Evolutionary conservation across 30 jellyfish, hydroid and myxozoan species (phyloP), one percentile per base, ranked within the genome.

Genomic region (Aurelia aurita): DNA sequence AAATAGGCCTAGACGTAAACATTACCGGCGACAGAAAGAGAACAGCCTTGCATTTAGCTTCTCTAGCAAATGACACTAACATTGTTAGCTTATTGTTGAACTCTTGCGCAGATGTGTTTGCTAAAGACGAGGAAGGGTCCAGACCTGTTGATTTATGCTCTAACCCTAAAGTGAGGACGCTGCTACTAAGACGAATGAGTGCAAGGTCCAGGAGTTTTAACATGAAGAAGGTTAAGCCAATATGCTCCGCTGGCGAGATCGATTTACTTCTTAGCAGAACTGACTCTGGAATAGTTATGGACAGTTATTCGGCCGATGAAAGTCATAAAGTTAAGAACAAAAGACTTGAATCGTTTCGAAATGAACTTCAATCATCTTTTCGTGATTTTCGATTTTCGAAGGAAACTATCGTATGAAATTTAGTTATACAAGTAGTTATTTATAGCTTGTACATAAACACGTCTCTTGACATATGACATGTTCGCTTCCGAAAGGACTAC

Each of bases 81-180:
- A 77, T 77, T 45, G 89, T 77, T 12, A 62, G 62, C 19, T 67
- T 77, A 10, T 39, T 77, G 54, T 61, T 77, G 64, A 77, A 77
- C 58, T 77, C 89, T 47, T 77, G 89, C 68, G 89, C 89, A 16
- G 89, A 77, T 68, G 71, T 77, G 28, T 61, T 57, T 64, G 77
- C 65, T 47, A 59, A 61, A 77, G 89, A 77, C 89, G 64, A 21
- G 0, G 89, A 61, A 18, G 89, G 89, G 25, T 64, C 53, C 28
- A 77, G 89, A 72, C 89, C 89, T 20, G 79, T 61, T 13, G 89
- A 77, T 61, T 20, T 77, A 54, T 77, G 89, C 66, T 57, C 89
- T 10, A 72, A 61, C 45, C 0, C 79, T 18, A 77, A 67, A 61
- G 89, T 77, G 59, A 63, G 77, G 72, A 25, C 69, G 29, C 16